Evolutionary conservation across 2,888 invertebrate genomes (phyloP).

Genomic region (Rotaria magnacalcarata): DNA sequence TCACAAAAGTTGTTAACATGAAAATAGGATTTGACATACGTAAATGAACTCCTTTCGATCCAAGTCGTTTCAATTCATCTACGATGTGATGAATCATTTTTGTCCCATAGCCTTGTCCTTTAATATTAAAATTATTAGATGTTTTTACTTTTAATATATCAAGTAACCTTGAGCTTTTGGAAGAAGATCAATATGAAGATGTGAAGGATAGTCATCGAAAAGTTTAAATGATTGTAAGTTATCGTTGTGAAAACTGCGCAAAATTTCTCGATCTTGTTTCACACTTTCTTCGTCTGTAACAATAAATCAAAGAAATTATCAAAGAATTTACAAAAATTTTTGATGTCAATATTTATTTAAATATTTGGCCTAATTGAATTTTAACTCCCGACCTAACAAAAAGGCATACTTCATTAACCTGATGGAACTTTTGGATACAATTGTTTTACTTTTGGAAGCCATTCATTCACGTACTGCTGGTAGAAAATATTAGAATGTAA

Average conservation of each 20-base stretch:
- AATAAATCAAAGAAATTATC: not conserved
- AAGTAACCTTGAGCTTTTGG: not conserved
- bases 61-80: not conserved
- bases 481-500: not conserved
- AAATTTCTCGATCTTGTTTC: not conserved
- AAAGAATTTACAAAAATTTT: no score
- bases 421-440: not conserved
- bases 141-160: not conserved
- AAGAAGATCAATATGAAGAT: not conserved
- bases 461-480: not conserved
- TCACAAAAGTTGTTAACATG: no score
- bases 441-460: not conserved
- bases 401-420: not conserved
- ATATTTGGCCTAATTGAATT: no score
- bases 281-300: not conserved
- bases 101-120: not conserved
- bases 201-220: not conserved
- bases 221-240: not conserved
- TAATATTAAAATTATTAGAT: not conserved
- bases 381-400: no score
- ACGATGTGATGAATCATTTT: not conserved
- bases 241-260: not conserved
- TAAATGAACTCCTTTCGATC: not conserved
- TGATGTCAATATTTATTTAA: no score
- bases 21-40: not conserved